Evolutionary conservation across 2,888 invertebrate genomes (phyloP), one percentile per base, ranked within the genome.

Genomic region (Stegana nigrithorax): DNA sequence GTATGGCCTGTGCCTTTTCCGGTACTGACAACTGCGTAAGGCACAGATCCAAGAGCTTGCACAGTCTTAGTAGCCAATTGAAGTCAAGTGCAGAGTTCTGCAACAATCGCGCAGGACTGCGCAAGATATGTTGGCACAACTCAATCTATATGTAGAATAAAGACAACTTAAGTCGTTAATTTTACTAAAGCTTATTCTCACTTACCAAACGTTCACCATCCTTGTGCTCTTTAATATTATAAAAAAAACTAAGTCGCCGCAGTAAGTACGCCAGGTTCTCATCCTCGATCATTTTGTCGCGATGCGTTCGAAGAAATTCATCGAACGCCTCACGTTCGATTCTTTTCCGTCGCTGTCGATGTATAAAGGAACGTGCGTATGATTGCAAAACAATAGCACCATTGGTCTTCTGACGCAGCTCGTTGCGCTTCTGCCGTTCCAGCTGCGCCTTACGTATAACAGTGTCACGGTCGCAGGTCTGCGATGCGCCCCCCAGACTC

Each of bases 381-480:
- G 94, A 93, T 85, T 97, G 96, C 63, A 97, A 90, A 78, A 92
- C 90, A 68, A 93, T 88, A 12, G 94, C 90, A 80, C 94, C 93
- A 73, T 91, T 90, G 29, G 91, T 87, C 75, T 91, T 90, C 74
- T 89, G 88, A 65, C 95, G 89, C 69, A 91, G 88, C 80, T 94
- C 94, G 88, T 96, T 95, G 83, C 97, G 88, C 86, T 95, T 95
- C 70, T 91, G 89, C 68, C 97, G 89, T 86, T 96, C 96, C 80
- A 90, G 89, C 80, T 95, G 95, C 47, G 94, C 93, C 82, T 93
- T 92, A 62, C 91, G 90, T 67, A 97, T 87, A 56, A 85, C 79
- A 4, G 84, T 84, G 78, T 94, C 92, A 63, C 90, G 87, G 77
- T 89, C 89, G 67, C 87, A 88, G 69, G 87, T 91, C 67, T 92